These are phyloP conservation scores for Acipenser oxyrinchus DNA, from an alignment of 2,797 vertebrate genomes.

Conservation along the genomic window DNA sequence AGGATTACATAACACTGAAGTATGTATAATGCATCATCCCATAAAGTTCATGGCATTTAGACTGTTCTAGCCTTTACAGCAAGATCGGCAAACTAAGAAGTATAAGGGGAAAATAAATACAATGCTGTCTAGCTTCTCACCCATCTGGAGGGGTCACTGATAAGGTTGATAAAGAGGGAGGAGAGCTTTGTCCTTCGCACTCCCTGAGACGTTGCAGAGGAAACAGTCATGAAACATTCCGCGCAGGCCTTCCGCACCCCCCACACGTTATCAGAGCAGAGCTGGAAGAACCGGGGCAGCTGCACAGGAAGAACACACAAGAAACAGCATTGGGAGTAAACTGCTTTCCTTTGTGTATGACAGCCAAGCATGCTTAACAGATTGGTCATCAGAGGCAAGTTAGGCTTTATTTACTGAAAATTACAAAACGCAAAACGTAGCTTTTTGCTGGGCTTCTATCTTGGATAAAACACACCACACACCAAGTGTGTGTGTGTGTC, in stretches of 20 bases:
- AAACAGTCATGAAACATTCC: conserved; percentile 82
- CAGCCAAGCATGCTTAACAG: not conserved
- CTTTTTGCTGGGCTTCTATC: too few species aligned
- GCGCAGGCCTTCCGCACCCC: conserved; percentile 81
- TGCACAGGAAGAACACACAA: conserved; percentile 30
- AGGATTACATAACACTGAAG: too few species aligned
- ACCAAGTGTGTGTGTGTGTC: too few species aligned
- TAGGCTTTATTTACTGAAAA: too few species aligned
- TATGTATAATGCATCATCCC: too few species aligned
- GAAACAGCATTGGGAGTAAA: not conserved
- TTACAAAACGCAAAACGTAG: too few species aligned
- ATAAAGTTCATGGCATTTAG: too few species aligned
- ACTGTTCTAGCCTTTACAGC: too few species aligned
- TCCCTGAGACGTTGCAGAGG: conserved; percentile 76
- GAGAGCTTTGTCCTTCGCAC: conserved; percentile 73
- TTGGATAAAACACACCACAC: too few species aligned
- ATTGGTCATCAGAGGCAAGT: too few species aligned
- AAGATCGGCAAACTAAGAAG: too few species aligned
- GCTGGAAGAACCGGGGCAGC: conserved; percentile 80
- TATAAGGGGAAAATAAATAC: not conserved
- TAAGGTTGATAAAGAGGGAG: conserved; percentile 77
- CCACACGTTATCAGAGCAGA: conserved; percentile 82
- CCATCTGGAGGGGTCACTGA: conserved; percentile 84
- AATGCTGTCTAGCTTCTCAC: conserved; percentile 41
- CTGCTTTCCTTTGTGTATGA: not conserved